Evolutionary conservation across 2,113 vertebrate genomes (phyloP).

Genomic region (Vulpes ferrilata): DNA sequence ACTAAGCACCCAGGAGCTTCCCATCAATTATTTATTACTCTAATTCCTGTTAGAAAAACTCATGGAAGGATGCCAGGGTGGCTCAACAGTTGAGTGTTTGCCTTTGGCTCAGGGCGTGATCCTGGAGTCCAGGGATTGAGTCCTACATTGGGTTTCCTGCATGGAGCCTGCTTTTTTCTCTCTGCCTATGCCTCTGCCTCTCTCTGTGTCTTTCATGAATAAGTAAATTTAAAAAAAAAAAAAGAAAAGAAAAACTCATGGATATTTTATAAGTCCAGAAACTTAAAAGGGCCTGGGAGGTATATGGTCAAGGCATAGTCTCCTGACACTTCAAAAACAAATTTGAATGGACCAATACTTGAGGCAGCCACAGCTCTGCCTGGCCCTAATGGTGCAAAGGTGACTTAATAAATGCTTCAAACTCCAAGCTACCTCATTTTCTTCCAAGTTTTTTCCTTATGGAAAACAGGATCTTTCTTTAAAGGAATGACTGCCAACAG

Average conservation of each 20-base stretch:
- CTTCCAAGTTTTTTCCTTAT: background rate
- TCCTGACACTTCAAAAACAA: background rate
- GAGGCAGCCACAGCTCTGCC: background rate
- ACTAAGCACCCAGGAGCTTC: background rate
- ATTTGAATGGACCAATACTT: background rate
- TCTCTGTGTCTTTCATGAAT: too few relatives aligned
- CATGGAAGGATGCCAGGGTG: background rate
- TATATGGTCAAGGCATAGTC: background rate
- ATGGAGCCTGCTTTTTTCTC: too few relatives aligned
- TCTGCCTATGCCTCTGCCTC: too few relatives aligned
- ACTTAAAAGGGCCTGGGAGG: background rate
- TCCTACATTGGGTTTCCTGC: too few relatives aligned
- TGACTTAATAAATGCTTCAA: background rate
- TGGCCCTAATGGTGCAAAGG: background rate
- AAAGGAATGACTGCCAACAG: background rate
- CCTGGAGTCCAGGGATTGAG: too few relatives aligned
- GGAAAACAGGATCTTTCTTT: slow-evolving; percentile 1
- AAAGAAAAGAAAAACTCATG: background rate
- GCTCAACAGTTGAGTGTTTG: too few relatives aligned
- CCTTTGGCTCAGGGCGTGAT: too few relatives aligned
- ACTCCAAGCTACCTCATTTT: slow-evolving; percentile 2
- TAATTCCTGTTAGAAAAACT: slow-evolving; percentile 43
- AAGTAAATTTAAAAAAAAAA: too few relatives aligned
- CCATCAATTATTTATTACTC: background rate
- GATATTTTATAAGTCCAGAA: slow-evolving; percentile 23